Evolutionary conservation across 2,797 vertebrate species (phyloP).

Genomic region (Mergus octosetaceus): DNA sequence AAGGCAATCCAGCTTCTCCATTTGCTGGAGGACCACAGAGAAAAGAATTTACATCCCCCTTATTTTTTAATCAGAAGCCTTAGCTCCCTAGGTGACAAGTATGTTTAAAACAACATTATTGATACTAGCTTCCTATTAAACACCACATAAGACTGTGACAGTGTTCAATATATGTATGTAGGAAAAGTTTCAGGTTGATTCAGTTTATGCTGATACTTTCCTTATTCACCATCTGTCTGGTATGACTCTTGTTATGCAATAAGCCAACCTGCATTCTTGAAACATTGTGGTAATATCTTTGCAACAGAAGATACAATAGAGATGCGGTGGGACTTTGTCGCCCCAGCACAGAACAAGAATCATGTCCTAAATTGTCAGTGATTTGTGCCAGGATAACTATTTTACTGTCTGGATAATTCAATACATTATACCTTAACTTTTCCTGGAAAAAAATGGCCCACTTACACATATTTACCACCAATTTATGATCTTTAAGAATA

Average conservation of each 20-base stretch:
- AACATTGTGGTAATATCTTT: background rate
- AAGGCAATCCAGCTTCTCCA: background rate
- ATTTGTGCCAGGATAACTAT: background rate
- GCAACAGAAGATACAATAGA: background rate
- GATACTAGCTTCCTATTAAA: background rate
- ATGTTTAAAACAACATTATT: background rate
- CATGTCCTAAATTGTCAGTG: background rate
- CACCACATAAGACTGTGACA: background rate
- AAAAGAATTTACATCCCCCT: background rate
- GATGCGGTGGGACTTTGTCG: background rate
- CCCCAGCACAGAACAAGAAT: background rate
- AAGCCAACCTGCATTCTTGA: background rate
- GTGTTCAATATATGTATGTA: background rate
- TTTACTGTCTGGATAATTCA: background rate
- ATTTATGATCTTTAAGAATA: background rate
- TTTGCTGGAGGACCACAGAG: background rate
- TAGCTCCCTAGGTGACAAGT: background rate
- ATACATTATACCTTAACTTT: background rate
- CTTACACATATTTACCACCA: background rate
- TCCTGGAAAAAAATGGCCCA: background rate
- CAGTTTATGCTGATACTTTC: background rate
- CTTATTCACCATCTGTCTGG: background rate
- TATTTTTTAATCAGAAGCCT: background rate
- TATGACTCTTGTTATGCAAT: background rate
- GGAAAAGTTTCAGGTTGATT: background rate